Percentiles rank a stretch among this genome's conserved stretches.
phyloP scores from a whole-genome alignment of 2,888 invertebrate genomes.

The Thera obeliscata region DNA sequence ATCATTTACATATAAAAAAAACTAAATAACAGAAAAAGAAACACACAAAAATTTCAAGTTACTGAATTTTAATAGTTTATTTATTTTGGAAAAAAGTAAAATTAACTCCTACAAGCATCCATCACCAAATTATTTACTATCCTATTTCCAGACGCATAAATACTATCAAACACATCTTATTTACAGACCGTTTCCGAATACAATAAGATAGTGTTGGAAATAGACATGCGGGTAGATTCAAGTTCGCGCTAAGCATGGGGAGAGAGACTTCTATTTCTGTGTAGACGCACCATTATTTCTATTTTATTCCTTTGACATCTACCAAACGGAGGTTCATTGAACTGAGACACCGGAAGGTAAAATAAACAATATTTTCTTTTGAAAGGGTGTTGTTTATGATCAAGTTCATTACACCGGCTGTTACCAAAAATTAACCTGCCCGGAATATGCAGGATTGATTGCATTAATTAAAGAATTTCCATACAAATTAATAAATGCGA shows the following conservation, averaged over 20 bases:
- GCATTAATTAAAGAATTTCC: too few species aligned
- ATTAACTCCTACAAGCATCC: constrained; percentile 1
- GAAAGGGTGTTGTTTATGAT: constrained; percentile 27
- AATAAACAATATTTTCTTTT: constrained; percentile 40
- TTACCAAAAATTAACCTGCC: too few species aligned
- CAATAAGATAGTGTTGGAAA: constrained; percentile 77
- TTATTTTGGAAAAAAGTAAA: not conserved
- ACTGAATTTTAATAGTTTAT: not conserved
- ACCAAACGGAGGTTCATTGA: constrained; percentile 52
- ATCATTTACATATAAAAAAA: too few species aligned
- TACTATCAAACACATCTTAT: constrained; percentile 44
- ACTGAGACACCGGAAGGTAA: constrained; percentile 41
- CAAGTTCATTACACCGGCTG: constrained; percentile 24
- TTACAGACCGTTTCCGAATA: constrained; percentile 68
- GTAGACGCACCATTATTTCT: constrained; percentile 69
- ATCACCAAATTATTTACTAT: constrained; percentile 25
- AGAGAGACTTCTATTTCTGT: constrained; percentile 75
- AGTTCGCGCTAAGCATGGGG: constrained; percentile 77
- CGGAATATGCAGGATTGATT: too few species aligned
- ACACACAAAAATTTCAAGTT: too few species aligned
- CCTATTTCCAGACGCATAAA: constrained; percentile 38
- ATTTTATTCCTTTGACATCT: constrained; percentile 70
- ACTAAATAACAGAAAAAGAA: too few species aligned
- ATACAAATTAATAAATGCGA: too few species aligned
- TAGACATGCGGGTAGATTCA: constrained; percentile 76